These are phyloP conservation scores for Crotalus helleri DNA, from an alignment of 2,113 vertebrate genomes.

Conservation along the genomic window DNA sequence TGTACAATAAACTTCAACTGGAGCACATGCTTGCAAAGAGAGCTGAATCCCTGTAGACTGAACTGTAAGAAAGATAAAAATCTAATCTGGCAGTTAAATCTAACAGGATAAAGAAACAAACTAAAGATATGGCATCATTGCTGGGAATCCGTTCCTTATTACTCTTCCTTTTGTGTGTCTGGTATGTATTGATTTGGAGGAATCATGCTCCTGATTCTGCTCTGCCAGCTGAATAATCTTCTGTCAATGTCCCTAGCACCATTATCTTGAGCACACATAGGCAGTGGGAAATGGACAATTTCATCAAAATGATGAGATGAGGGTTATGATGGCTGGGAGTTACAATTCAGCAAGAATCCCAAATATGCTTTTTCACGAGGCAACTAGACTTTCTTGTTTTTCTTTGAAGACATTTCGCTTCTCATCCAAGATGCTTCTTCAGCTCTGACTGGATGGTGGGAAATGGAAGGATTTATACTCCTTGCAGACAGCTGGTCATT, in stretches of 20 bases:
- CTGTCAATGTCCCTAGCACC: neutral
- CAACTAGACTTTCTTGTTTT: too few species aligned
- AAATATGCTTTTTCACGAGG: too few species aligned
- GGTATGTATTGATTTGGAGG: conserved; percentile 7
- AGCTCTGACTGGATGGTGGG: too few species aligned
- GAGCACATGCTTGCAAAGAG: neutral
- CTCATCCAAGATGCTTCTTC: too few species aligned
- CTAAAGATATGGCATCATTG: neutral
- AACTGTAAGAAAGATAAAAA: neutral
- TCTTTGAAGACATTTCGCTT: too few species aligned
- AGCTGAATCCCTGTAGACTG: neutral
- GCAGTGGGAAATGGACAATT: neutral
- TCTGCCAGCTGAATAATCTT: neutral
- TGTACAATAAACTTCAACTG: neutral
- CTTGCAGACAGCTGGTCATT: too few species aligned
- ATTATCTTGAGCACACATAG: neutral
- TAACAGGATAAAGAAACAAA: neutral
- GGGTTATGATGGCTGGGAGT: neutral
- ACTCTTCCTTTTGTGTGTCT: neutral
- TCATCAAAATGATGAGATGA: neutral
- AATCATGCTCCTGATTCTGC: neutral
- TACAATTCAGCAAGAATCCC: neutral
- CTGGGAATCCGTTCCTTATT: neutral
- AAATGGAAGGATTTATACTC: too few species aligned
- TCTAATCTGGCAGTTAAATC: neutral